These are phyloP conservation scores for Zophobas morio DNA, from an alignment of 1,140 invertebrate genomes.

Conservation along the genomic window DNA sequence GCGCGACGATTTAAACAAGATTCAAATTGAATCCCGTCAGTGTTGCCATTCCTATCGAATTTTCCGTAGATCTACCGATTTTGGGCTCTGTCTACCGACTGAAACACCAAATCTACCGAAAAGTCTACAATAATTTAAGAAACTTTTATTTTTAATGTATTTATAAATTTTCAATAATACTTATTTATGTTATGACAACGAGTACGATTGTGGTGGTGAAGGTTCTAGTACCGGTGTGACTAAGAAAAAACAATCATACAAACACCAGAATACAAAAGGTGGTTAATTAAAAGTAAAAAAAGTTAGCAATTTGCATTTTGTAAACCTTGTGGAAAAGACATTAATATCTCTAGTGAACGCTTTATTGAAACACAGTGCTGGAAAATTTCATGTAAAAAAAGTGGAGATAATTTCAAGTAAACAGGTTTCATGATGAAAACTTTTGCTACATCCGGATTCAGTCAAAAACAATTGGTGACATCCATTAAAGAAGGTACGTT, in stretches of 20 bases:
- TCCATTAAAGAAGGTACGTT: conserved; percentile 41
- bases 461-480: background rate
- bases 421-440: background rate
- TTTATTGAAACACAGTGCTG: background rate
- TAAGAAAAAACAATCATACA: conserved; percentile 47
- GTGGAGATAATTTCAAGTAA: conserved; percentile 13
- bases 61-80: no score
- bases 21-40: no score
- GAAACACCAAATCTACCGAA: no score
- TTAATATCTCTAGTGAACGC: conserved; percentile 14
- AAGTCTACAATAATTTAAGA: no score
- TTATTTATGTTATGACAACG: background rate
- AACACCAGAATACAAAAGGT: conserved; percentile 47
- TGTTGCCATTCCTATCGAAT: no score
- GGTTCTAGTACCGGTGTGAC: background rate
- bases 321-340: conserved; percentile 8
- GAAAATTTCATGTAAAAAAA: background rate
- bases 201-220: conserved; percentile 17
- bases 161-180: no score
- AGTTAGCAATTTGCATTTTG: conserved; percentile 21
- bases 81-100: no score
- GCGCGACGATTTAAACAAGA: no score
- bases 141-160: no score
- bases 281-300: conserved; percentile 35
- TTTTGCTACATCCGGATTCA: conserved; percentile 1